Base-by-base conservation (phyloP, 2,888 invertebrate genomes). In the Eupithecia inturbata region DNA sequence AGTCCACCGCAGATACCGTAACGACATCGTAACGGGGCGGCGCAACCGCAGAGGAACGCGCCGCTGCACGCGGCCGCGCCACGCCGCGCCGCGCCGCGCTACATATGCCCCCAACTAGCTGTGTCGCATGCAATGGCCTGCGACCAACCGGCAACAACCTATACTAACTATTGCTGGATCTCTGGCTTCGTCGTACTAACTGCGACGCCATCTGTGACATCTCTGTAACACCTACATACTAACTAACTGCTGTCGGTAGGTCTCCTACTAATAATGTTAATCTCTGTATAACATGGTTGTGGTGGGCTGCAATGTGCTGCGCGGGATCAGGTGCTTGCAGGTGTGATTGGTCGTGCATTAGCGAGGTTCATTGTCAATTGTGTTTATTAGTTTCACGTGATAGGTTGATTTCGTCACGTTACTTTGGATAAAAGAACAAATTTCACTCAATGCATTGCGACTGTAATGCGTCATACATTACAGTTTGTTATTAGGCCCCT, bases 101-200 rank as follows among this genome's bases (percentile, higher is more conserved):
- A 84, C 86, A 88, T 86, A 82, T 83, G 81, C 81, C 79, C 77
- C 85, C 85, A 89, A 89, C 88, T 83, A 89, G 89, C 84, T 88
- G 89, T 86, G 82, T 80, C 87, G 83, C 81, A 73, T 72, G 80
- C 79, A 84, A 85, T 85, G 86, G 83, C 82, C 82, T 82, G 86
- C 83, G 82, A 76, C 83, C 82, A 81, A 79, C 82, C 80, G 78
- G 81, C 82, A 80, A 53, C 63, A 28, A 22, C 75, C 68, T 77
- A 1, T 66, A 74, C 70, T 26, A 31, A 70, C 74, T 71, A 31
- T 22, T 28, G n/a, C 68, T 45, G n/a, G 67, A 71, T 26, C 63
- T 74, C 67, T 63, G 10, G 10, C 22, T 41, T 53, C 28, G 6
- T 57, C 26, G 26, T 41, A 69, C 64, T 41, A n/a, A 62, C 64